Evolutionary conservation across 2,797 vertebrate genomes (phyloP).

Genomic region (Enteromius afrohamiltoni): DNA sequence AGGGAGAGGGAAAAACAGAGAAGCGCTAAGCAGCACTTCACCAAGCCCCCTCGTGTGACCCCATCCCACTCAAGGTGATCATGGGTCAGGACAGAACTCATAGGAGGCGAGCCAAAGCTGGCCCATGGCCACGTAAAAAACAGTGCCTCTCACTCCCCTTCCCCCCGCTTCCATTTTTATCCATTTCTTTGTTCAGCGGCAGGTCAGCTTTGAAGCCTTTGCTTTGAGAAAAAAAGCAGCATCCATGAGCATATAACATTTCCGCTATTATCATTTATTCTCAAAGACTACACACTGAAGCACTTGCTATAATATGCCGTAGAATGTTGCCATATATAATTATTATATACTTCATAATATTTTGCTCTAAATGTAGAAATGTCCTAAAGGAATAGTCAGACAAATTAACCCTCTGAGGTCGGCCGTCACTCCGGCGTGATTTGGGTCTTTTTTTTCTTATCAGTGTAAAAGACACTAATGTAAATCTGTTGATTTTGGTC

Average conservation of each 20-base stretch:
- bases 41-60: constrained; percentile 37
- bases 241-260: constrained; percentile 19
- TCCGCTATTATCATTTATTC: constrained; percentile 29
- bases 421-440: too few relatives aligned
- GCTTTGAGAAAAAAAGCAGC: constrained; percentile 27
- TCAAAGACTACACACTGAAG: neutral
- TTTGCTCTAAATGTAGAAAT: neutral
- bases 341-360: neutral
- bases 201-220: constrained; percentile 56
- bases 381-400: neutral
- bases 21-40: constrained; percentile 50
- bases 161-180: constrained; percentile 52
- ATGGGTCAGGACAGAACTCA: constrained; percentile 50
- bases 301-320: neutral
- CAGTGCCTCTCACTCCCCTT: constrained; percentile 22
- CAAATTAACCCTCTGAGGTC: too few relatives aligned
- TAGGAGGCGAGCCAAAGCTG: constrained; percentile 49
- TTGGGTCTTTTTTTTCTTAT: too few relatives aligned
- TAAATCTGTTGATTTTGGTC: too few relatives aligned
- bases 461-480: too few relatives aligned
- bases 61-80: constrained; percentile 49
- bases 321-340: neutral
- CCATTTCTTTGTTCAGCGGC: constrained; percentile 53
- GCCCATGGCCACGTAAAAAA: constrained; percentile 54
- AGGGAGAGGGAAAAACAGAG: constrained; percentile 33